phyloP scores from a whole-genome alignment of 2,113 vertebrate genomes.

The Patagioenas fasciata region DNA sequence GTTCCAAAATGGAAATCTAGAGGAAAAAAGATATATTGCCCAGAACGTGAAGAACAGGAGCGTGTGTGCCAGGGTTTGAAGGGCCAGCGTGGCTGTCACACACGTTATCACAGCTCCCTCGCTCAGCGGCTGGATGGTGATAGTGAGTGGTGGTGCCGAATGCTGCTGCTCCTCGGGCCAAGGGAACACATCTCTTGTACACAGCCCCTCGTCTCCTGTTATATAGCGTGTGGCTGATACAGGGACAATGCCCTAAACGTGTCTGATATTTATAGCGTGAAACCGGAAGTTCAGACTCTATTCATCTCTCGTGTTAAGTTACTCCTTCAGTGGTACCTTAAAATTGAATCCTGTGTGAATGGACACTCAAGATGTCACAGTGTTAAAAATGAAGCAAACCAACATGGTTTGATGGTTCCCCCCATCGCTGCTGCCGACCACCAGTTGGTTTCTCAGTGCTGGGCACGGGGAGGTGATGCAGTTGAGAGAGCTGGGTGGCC shows the following conservation, averaged over 20 bases:
- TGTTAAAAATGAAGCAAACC: not conserved
- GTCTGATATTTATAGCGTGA: not conserved
- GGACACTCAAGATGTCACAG: not conserved
- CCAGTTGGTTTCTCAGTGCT: not conserved
- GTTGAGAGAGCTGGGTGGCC: not conserved
- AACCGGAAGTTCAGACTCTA: not conserved
- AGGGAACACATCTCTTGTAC: not conserved
- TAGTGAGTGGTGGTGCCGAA: not conserved
- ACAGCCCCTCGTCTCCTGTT: not conserved
- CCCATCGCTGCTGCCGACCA: not conserved
- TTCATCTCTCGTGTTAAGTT: not conserved
- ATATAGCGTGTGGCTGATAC: not conserved
- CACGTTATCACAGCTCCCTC: not conserved
- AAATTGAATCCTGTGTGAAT: not conserved
- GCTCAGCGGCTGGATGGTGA: not conserved
- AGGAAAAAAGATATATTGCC: no score
- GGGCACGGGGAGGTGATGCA: not conserved
- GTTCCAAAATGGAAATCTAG: not conserved
- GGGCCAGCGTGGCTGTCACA: not conserved
- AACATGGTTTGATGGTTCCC: not conserved
- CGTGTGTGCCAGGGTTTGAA: no score
- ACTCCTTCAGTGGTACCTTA: accelerated
- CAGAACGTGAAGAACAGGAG: no score
- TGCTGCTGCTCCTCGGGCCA: not conserved
- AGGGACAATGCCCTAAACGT: not conserved